These are phyloP conservation scores for Dryobota labecula DNA, from an alignment of 2,888 invertebrate species.

Conservation along the genomic window DNA sequence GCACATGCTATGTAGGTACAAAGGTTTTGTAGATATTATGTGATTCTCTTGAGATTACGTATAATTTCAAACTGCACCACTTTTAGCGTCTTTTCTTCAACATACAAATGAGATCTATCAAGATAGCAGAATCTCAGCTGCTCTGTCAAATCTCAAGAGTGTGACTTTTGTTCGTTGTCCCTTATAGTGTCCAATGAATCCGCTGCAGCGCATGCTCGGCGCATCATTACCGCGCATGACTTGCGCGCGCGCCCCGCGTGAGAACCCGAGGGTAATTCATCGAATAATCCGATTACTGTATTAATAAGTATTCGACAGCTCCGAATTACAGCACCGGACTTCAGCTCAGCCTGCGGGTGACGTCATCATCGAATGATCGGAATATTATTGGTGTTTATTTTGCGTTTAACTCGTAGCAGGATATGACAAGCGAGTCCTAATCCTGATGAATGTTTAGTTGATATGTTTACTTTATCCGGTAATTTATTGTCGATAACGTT, in stretches of 20 bases:
- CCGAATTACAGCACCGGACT: constrained; percentile 29
- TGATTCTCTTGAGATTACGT: too few species aligned
- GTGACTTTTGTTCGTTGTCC: constrained; percentile 18
- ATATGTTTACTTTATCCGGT: constrained; percentile 35
- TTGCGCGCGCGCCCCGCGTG: constrained; percentile 67
- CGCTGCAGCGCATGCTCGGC: constrained; percentile 46
- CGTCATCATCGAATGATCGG: constrained; percentile 24
- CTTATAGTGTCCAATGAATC: constrained; percentile 10
- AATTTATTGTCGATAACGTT: constrained; percentile 40
- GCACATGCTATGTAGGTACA: too few species aligned
- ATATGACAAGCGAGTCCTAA: constrained; percentile 30
- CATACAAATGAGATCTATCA: not conserved
- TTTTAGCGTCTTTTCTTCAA: not conserved
- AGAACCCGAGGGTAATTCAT: constrained; percentile 60
- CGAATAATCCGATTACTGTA: constrained; percentile 72
- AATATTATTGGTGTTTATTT: not conserved
- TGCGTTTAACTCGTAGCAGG: constrained; percentile 7
- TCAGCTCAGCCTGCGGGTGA: constrained; percentile 14
- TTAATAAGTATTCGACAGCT: constrained; percentile 57
- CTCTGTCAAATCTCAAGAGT: constrained; percentile 1
- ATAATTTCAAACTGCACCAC: not conserved
- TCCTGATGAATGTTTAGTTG: constrained; percentile 46
- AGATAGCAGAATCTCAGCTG: not conserved
- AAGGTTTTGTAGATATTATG: too few species aligned
- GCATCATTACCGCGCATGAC: constrained; percentile 75